Evolutionary conservation across 2,888 invertebrate genomes (phyloP).

Genomic region (Pterobdella sp.): DNA sequence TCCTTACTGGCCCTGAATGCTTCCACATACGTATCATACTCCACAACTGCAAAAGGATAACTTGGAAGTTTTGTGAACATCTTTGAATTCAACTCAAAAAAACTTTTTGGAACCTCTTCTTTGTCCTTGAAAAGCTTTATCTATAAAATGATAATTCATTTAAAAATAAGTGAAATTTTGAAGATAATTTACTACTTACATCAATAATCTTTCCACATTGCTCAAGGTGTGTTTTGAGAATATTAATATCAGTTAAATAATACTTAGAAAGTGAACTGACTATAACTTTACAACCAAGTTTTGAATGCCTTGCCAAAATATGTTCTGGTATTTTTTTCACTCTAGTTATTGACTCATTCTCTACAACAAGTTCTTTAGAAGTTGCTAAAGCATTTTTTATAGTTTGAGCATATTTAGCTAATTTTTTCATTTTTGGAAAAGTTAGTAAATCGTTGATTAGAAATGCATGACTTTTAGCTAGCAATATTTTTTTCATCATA

Average conservation of each 20-base stretch:
- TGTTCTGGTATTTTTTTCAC: constrained; percentile 61
- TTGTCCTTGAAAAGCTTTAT: neutral
- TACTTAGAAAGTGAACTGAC: constrained; percentile 77
- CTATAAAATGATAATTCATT: neutral
- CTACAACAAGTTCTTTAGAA: constrained; percentile 74
- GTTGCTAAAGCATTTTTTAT: constrained; percentile 73
- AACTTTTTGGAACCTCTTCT: neutral
- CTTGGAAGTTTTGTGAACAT: too few species aligned
- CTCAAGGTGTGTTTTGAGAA: constrained; percentile 80
- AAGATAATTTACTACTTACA: constrained; percentile 60
- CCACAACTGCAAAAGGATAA: constrained; percentile 76
- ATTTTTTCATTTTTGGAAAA: constrained; percentile 84
- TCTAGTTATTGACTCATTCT: constrained; percentile 80
- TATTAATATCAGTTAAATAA: constrained; percentile 76
- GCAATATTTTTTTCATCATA: constrained; percentile 81
- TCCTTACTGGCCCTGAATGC: constrained; percentile 70
- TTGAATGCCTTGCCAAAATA: constrained; percentile 63
- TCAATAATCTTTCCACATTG: constrained; percentile 78
- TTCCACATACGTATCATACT: constrained; percentile 77
- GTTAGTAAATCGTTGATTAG: constrained; percentile 87
- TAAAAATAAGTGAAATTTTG: neutral
- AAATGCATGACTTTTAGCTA: constrained; percentile 91
- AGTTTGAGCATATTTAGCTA: constrained; percentile 86
- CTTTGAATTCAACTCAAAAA: neutral
- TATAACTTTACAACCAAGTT: constrained; percentile 84